Base-by-base conservation (phyloP, 1,140 invertebrate species). In the Drosophila nebulosa region DNA sequence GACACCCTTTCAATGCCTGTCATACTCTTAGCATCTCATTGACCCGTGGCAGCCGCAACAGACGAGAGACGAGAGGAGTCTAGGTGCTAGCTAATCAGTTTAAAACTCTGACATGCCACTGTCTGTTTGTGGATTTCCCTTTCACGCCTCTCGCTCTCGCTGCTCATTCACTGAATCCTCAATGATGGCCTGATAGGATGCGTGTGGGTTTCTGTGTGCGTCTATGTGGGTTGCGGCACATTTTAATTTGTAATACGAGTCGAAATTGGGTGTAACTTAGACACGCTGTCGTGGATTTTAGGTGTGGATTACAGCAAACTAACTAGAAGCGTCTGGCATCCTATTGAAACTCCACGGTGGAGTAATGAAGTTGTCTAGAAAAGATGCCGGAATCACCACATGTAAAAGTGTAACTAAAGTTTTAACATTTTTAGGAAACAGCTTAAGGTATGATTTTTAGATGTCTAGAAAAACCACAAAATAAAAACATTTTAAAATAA, bases 161-260 rank as follows among this genome's bases (percentile, higher is more conserved):
- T 10, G 1, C 1, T 18, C 16, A 7, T 10, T 18, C 18, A 30
- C 24, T 36, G 12, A 16, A 36, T 4, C 52, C 6, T 22, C 30
- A 1, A 16, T 22, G 14, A 27, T 12, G 39, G 42, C 18, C 22
- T n/a, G n/a, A 36, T 24, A 59, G 42, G 42, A 27, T 79, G 71
- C 57, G 12, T 55, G 60, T 67, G 10, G 3, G 30, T 32, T 9
- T 2, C 3, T 32, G 46, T 53, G 71, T 32, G 16, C 7, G 32
- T 59, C 24, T 56, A 30, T 56, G 66, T 89, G 74, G 46, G 75
- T 72, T 79, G 76, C 81, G 68, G 81, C 83, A 70, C 77, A 88
- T 90, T 90, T 90, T 90, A 90, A 90, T 90, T 90, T 90, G 88
- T 90, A 90, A 90, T 90, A 76, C 79, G 88, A 90, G 76, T 80